Evolutionary conservation across 2,888 invertebrate genomes (phyloP).

Genomic region (Lithophane leautieri): DNA sequence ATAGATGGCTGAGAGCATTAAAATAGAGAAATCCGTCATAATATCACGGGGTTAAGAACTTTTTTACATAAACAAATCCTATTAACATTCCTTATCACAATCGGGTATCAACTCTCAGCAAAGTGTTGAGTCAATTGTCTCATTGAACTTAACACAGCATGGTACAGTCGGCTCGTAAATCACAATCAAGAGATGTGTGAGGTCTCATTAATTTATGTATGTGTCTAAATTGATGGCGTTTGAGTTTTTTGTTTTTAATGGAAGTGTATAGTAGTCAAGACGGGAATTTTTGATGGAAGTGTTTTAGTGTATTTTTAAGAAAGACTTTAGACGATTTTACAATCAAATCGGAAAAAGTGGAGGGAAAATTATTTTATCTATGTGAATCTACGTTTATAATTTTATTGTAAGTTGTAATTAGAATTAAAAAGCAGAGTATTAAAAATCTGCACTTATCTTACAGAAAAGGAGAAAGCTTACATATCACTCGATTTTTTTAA

Average conservation of each 20-base stretch:
- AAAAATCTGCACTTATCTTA: neutral
- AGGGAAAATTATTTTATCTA: neutral
- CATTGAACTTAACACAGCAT: slow-evolving; percentile 58
- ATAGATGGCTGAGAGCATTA: no score
- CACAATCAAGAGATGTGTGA: slow-evolving; percentile 47
- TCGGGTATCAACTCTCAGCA: slow-evolving; percentile 65
- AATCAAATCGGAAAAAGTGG: neutral
- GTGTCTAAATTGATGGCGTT: slow-evolving; percentile 44
- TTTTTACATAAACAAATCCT: slow-evolving; percentile 2
- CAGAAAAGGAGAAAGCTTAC: neutral
- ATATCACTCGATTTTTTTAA: neutral
- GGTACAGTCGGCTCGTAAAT: slow-evolving; percentile 44
- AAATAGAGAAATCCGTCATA: no score
- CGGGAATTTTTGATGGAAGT: slow-evolving; percentile 19
- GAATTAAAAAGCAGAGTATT: neutral
- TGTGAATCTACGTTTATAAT: neutral
- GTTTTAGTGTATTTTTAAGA: slow-evolving; percentile 8
- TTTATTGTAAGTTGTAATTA: neutral
- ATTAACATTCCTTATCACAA: slow-evolving; percentile 21
- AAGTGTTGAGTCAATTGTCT: slow-evolving; percentile 68
- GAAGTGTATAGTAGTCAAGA: slow-evolving; percentile 24
- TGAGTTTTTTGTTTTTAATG: slow-evolving; percentile 38
- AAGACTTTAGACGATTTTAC: neutral
- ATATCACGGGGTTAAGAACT: no score
- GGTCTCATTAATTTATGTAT: slow-evolving; percentile 47